Base-by-base conservation (phyloP, 2,797 vertebrate genomes). In the Phataginus tetradactyla region DNA sequence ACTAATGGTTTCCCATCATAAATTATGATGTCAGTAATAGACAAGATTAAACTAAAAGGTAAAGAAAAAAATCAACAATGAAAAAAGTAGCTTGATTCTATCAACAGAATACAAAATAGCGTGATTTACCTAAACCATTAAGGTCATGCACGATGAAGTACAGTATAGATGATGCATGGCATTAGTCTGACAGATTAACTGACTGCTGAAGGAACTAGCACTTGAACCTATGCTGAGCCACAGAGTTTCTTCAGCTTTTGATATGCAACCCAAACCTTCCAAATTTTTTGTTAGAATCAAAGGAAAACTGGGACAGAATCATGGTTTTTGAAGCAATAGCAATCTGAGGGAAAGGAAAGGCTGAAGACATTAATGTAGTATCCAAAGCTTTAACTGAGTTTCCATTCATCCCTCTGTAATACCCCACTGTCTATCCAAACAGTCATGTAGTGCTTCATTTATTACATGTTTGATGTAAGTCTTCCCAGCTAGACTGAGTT, bases 171-270 rank as follows among this genome's bases (percentile, higher is more conserved):
- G 29, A 17, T 14, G 13, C 18, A 23, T 80, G 59, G 63, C 39
- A 27, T 37, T 77, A 86, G 29, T 27, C 13, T 91, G 83, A 78
- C 45, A 32, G 64, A 72, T 81, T 85, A 49, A 85, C 61, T 85
- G 57, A 51, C 39, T 89, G 34, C 75, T 8, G 15, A 12, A 29
- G 5, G 61, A 57, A 57, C 25, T 3, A 27, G 29, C 63, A 37
- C 29, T 85, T 83, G 51, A 94, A 85, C 95, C 55, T 49, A 20
- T n/a, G 21, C 23, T 77, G 55, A 78, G 34, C 27, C 45, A 94
- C 88, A 45, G 42, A 74, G 23, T 86, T 84, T 94, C 45, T 93
- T 93, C 37, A 84, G 37, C 42, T 94, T 89, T 61, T 94, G 68
- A 68, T 59, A 63, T 29, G 49, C 20, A 96, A 23, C 25, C n/a